These are phyloP conservation scores for Cyprichromis sp. DNA, from an alignment of 2,113 vertebrate genomes.

Conservation along the genomic window DNA sequence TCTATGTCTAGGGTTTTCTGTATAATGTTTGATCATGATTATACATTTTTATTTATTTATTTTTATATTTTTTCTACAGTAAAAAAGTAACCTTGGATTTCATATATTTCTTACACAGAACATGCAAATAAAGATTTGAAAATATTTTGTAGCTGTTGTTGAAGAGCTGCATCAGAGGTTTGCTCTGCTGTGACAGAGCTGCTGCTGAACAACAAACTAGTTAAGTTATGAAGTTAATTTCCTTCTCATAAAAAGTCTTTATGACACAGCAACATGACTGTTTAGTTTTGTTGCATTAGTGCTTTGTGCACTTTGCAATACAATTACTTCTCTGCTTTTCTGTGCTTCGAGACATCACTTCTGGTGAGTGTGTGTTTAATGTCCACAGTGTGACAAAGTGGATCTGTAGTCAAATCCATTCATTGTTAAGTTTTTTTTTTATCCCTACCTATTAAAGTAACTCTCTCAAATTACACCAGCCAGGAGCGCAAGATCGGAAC, in stretches of 20 bases:
- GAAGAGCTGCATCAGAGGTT: background rate
- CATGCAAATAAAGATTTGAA: background rate
- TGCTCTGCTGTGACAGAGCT: background rate
- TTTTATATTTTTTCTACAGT: rapidly evolving
- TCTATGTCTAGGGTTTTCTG: rapidly evolving
- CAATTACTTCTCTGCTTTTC: background rate
- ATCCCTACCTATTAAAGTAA: background rate
- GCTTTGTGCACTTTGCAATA: background rate
- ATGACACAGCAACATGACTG: background rate
- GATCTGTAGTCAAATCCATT: background rate
- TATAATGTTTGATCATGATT: background rate
- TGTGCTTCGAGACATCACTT: background rate
- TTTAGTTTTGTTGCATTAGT: background rate
- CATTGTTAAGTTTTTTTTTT: background rate
- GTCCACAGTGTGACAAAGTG: background rate
- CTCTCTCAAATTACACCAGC: background rate
- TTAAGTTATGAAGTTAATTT: background rate
- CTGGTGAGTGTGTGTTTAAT: background rate
- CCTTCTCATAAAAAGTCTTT: background rate
- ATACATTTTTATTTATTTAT: background rate
- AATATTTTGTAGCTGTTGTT: background rate
- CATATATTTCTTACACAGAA: background rate
- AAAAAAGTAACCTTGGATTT: background rate
- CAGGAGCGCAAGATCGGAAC: background rate
- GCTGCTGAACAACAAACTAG: background rate